These are phyloP conservation scores for Perognathus longimembris DNA, from an alignment of 2,113 vertebrate species.

Conservation along the genomic window DNA sequence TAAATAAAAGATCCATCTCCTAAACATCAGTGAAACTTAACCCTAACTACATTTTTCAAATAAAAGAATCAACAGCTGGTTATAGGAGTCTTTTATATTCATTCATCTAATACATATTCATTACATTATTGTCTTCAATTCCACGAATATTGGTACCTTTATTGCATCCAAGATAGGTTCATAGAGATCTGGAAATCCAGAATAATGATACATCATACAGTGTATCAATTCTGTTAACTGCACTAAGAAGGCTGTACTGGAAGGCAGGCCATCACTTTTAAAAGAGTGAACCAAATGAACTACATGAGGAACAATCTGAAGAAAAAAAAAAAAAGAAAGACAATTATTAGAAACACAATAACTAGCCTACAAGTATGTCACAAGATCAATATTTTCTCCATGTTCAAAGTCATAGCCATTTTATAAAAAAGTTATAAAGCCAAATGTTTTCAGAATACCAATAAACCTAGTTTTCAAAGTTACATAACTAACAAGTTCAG, in stretches of 20 bases:
- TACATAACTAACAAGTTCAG: neutral
- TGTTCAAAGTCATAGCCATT: neutral
- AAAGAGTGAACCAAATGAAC: slow-evolving; percentile 93
- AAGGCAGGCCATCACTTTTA: slow-evolving; percentile 92
- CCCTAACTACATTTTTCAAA: slow-evolving; percentile 29
- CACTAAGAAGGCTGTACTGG: slow-evolving; percentile 93
- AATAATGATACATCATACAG: slow-evolving; percentile 99
- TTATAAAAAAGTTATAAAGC: neutral
- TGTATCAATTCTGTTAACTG: slow-evolving; percentile 95
- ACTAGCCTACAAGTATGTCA: neutral
- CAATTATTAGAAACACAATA: slow-evolving; percentile 10
- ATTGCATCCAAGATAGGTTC: slow-evolving; percentile 96
- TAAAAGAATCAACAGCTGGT: neutral
- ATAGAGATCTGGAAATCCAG: slow-evolving; percentile 98
- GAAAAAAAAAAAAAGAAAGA: slow-evolving; percentile 49
- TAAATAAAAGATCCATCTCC: neutral
- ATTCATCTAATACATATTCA: neutral
- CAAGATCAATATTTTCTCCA: neutral
- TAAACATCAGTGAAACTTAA: slow-evolving; percentile 26
- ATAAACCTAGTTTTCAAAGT: slow-evolving; percentile 41
- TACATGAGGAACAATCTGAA: slow-evolving; percentile 94
- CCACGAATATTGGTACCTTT: slow-evolving; percentile 89
- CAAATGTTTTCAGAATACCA: slow-evolving; percentile 40
- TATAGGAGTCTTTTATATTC: neutral
- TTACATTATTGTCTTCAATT: neutral